Base-by-base conservation (phyloP, 2,113 vertebrate genomes). In the Steatornis caripensis region DNA sequence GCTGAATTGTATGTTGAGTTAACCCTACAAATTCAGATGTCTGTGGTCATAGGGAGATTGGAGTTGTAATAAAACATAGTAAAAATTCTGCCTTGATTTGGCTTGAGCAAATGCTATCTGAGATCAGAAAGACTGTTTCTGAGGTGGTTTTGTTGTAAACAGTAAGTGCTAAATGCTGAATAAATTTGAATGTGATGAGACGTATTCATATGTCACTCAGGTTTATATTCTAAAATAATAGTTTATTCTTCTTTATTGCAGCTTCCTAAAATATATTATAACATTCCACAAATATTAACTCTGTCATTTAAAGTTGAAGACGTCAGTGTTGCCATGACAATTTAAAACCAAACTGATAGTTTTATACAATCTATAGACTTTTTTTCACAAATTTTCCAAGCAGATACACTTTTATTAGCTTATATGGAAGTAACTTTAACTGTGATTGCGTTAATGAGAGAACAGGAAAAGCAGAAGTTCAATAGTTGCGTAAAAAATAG, bases 251-350 rank as follows among this genome's bases (percentile, higher is more conserved):
- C 85, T 53, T 92, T 61, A 80, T 81, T 95, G n/a, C 54, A 84
- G 55, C 86, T 97, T 97, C 95, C 90, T 92, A 96, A 97, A 97
- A 98, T 98, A 96, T 26, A 78, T 95, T 81, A 45, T 61, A 95
- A 39, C 86, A 92, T 97, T 96, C 87, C 96, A 96, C 96, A 97
- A 94, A 97, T 97, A 97, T 96, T 97, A 97, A 95, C 90, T 94
- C 74, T 97, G 87, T 96, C 98, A 91, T 95, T 98, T 98, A 88
- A 97, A 95, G 93, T 94, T 88, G 91, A 97, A 97, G 96, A 98
- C 90, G 90, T 98, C 97, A 98, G 72, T 82, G 97, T 98, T 98
- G 86, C 97, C 95, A 97, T 98, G 97, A 90, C 94, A 97, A 98
- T 95, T 43, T 96, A 93, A 97, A 97, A 71, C 92, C 78, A 95